Conservation (phyloP, 2,888 invertebrate species). For the Dynastes hyllus region DNA sequence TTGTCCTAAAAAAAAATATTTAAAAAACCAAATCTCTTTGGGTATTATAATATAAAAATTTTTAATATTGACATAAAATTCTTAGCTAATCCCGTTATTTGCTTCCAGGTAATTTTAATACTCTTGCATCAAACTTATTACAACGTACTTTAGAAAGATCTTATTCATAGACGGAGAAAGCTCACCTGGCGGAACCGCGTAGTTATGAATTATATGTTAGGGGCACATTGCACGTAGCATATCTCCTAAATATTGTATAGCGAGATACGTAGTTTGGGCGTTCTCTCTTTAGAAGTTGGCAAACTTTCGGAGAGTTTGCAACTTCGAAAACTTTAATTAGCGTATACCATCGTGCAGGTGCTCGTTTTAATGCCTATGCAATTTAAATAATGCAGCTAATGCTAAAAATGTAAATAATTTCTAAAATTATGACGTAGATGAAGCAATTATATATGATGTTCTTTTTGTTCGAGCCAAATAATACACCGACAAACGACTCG, state of each 20-base stretch:
- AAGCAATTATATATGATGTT: too few relatives aligned
- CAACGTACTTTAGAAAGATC: constrained; percentile 10
- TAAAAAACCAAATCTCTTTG: too few relatives aligned
- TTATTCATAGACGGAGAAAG: background rate
- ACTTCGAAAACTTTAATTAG: constrained; percentile 36
- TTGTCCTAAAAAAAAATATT: too few relatives aligned
- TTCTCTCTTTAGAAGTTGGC: constrained; percentile 24
- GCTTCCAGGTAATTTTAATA: background rate
- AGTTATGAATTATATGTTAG: constrained; percentile 27
- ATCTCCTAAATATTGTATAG: constrained; percentile 36
- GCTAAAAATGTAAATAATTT: background rate
- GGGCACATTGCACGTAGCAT: constrained; percentile 19
- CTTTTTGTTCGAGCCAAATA: too few relatives aligned
- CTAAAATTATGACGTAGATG: background rate
- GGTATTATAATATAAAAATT: too few relatives aligned
- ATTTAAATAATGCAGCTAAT: background rate
- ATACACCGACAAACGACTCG: too few relatives aligned
- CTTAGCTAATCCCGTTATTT: background rate
- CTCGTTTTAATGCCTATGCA: background rate
- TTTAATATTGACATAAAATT: background rate
- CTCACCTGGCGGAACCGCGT: constrained; percentile 6
- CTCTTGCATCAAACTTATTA: constrained; percentile 21
- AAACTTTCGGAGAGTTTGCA: constrained; percentile 29
- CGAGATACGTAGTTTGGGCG: constrained; percentile 21
- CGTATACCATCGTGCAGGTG: background rate